Base-by-base conservation (phyloP, 2,797 vertebrate species). In the Ataeniobius toweri region DNA sequence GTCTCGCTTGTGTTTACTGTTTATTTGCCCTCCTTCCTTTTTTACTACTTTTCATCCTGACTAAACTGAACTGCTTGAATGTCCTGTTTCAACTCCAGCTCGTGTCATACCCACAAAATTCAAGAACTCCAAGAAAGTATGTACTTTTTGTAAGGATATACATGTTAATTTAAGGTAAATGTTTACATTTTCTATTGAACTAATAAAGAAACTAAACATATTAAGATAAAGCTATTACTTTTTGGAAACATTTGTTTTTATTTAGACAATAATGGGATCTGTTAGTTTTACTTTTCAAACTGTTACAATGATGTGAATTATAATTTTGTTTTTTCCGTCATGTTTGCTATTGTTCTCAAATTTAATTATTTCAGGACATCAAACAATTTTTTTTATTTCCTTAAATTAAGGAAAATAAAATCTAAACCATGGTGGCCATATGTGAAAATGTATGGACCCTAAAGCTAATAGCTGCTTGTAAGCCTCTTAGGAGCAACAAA, bases 121-220 rank as follows among this genome's bases (percentile, higher is more conserved):
- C 82, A 78, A 86, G 83, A 71, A 36, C 73, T 53, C 78, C 82
- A 73, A 86, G 26, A 84, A 87, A 90, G 71, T 92, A 88, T 84
- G 56, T 85, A 1, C 53, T 93, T 39, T 79, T 93, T 75, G 77
- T 93, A 51, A 91, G 80, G 51, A 79, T 91, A 22, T 82, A 78
- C 24, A 85, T 73, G 39, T 18, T 78, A 2, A 76, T 81, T 41
- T 92, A 55, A 87, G 44, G 41, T 24, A 70, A 0, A 1, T 72
- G 65, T 72, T 76, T 10, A 44, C 13, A 3, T 48, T 50, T 63
- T 4, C 0, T 16, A 63, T 24, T 36, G 5, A n/a, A 51, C 1
- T 18, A 68, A 55, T 61, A 48, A 67, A 81, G 48, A 13, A 24
- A 50, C 2, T 46, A 3, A 70, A 31, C 3, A 59, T 58, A 1